phyloP scores from a whole-genome alignment of 2,888 invertebrate genomes.

The Heliconius ismenius region DNA sequence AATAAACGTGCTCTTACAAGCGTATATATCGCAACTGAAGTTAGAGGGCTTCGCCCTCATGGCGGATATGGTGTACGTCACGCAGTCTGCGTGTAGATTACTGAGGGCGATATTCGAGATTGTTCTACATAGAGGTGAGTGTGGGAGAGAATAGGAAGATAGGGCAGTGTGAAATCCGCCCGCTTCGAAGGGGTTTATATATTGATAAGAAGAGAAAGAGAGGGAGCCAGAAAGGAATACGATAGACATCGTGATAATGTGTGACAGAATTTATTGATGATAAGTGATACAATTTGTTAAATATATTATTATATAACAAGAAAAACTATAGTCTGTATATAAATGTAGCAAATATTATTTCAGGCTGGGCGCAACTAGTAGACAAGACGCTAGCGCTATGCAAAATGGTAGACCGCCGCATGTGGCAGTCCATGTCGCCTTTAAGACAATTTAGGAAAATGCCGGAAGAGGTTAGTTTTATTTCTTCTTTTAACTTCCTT shows the following conservation, averaged over 20 bases:
- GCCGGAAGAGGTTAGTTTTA: slow-evolving; percentile 88
- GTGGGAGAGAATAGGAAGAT: neutral
- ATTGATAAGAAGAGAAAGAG: neutral
- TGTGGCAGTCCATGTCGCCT: slow-evolving; percentile 99
- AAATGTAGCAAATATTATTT: neutral
- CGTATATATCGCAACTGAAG: slow-evolving; percentile 98
- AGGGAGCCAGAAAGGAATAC: too few species aligned
- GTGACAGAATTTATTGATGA: too few species aligned
- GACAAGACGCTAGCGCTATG: slow-evolving; percentile 97
- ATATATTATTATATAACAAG: too few species aligned
- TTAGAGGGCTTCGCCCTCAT: slow-evolving; percentile 99
- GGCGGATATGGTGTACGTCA: slow-evolving; percentile 99
- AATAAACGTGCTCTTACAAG: slow-evolving; percentile 96
- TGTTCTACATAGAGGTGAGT: slow-evolving; percentile 86
- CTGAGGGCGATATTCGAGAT: slow-evolving; percentile 99
- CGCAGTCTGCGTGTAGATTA: slow-evolving; percentile 96
- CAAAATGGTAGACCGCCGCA: slow-evolving; percentile 99
- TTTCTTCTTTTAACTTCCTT: too few species aligned
- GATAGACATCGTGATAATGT: too few species aligned
- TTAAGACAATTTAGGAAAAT: slow-evolving; percentile 97
- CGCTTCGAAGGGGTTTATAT: neutral
- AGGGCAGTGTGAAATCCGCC: too few species aligned
- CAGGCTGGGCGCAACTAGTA: slow-evolving; percentile 97
- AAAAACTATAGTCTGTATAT: neutral
- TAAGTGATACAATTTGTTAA: too few species aligned